Percentiles rank a stretch among this genome's conserved stretches.
These are phyloP conservation scores for Falcunculus frontatus DNA, from an alignment of 2,113 vertebrate genomes.

Conservation along the genomic window DNA sequence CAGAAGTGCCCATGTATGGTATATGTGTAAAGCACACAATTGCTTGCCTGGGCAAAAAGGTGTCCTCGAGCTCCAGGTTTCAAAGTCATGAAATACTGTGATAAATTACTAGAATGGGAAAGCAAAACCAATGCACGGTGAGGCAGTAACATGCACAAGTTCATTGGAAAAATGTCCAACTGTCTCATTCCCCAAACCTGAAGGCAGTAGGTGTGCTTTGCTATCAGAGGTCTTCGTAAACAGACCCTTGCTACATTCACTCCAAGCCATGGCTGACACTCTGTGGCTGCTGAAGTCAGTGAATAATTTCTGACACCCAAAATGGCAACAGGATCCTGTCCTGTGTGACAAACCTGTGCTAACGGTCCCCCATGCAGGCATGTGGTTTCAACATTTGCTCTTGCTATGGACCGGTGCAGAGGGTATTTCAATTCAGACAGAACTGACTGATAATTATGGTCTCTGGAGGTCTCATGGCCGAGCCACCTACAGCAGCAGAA, in stretches of 20 bases:
- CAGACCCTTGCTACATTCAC: neutral
- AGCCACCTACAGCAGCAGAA: neutral
- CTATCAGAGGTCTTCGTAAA: neutral
- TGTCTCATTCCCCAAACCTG: neutral
- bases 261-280: neutral
- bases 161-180: neutral
- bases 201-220: neutral
- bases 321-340: neutral
- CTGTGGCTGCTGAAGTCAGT: neutral
- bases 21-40: neutral
- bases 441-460: rapidly evolving
- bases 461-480: neutral
- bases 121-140: neutral
- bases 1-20: neutral
- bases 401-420: neutral
- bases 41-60: neutral
- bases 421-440: neutral
- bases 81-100: neutral
- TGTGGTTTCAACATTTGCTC: neutral
- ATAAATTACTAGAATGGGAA: neutral
- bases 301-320: neutral
- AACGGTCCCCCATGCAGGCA: neutral
- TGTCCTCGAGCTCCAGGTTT: neutral
- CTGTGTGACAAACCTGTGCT: neutral
- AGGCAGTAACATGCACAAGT: neutral